phyloP scores from a whole-genome alignment of 2,888 invertebrate genomes.

The Callyntrura guangdongensis region DNA sequence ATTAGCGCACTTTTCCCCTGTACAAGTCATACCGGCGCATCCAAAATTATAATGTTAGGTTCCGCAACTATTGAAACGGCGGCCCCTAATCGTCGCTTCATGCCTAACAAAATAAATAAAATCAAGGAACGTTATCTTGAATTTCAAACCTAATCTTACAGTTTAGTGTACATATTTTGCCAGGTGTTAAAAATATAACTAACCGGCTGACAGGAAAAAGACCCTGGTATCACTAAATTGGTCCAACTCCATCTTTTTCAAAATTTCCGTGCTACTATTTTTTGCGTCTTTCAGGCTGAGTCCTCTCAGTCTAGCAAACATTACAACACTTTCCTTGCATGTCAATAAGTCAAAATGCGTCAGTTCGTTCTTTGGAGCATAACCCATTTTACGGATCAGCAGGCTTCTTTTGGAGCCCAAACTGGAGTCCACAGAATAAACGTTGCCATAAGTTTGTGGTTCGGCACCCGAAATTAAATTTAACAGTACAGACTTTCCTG shows the following conservation, averaged over 20 bases:
- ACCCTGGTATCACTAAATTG: neutral
- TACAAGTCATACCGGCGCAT: conserved; percentile 37
- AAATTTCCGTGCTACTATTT: neutral
- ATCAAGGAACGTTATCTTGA: too few relatives aligned
- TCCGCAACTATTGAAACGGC: conserved; percentile 31
- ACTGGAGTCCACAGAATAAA: conserved; percentile 27
- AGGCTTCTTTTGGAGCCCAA: neutral
- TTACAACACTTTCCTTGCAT: neutral
- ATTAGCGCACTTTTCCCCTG: too few relatives aligned
- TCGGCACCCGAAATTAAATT: neutral
- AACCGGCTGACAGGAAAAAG: too few relatives aligned
- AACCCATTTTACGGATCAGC: conserved; percentile 56
- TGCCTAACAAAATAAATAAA: neutral
- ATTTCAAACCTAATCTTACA: too few relatives aligned
- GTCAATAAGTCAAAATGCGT: neutral
- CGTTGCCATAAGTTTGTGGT: conserved; percentile 49
- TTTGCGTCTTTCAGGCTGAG: neutral
- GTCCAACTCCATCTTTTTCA: conserved; percentile 25
- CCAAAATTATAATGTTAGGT: conserved; percentile 46
- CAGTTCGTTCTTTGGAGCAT: neutral
- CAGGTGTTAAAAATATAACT: too few relatives aligned
- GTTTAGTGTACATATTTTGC: too few relatives aligned
- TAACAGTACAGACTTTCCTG: conserved; percentile 56
- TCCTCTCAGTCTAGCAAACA: conserved; percentile 14
- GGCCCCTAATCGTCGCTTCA: neutral